Base-by-base conservation (phyloP, 1,140 invertebrate genomes). In the Magallana ariakensis region DNA sequence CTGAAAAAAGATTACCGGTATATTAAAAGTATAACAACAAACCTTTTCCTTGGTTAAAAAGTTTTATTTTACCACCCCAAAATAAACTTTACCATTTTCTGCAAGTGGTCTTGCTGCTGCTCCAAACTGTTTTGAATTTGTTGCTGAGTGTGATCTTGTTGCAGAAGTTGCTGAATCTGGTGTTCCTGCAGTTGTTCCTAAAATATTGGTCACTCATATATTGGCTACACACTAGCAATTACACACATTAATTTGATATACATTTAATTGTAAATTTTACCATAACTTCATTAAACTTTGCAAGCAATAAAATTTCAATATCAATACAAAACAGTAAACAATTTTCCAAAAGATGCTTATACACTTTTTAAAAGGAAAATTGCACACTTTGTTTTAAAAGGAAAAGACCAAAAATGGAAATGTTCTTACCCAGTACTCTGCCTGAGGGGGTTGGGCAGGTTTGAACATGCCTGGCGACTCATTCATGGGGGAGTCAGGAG, bases 151-250 rank as follows among this genome's bases (percentile, higher is more conserved):
- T 87, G 84, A 81, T 90, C 89, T 26, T 89, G 82, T 19, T 88
- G 85, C 60, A 85, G 83, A 84, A 91, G 90, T 84, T 90, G 89
- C 53, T 88, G 87, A 80, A 90, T 89, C 54, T 91, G 90, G 58
- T 90, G 87, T 33, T 90, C 95, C 87, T 96, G 95, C 5, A 95
- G 83, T 56, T 91, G 85, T 9, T 87, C 84, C 87, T 90, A 53
- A 26, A 75, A 46, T 46, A 46, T 46, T 46, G 33, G 33, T 46
- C 33, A 46, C 33, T 46, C 5, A 46, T 46, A 46, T 46, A 46
- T 46, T 46, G 2, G 33, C 3, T 46, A 46, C 33, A 46, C 1
- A 46, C 0, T 46, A 46, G 5, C 33, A 46, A 46, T 4, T 46
- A 46, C 33, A 46, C 33, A 46, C 33, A 46, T 46, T 4, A 46